These are phyloP conservation scores for Cydia strobilella DNA, from an alignment of 1,140 invertebrate species.

Conservation along the genomic window DNA sequence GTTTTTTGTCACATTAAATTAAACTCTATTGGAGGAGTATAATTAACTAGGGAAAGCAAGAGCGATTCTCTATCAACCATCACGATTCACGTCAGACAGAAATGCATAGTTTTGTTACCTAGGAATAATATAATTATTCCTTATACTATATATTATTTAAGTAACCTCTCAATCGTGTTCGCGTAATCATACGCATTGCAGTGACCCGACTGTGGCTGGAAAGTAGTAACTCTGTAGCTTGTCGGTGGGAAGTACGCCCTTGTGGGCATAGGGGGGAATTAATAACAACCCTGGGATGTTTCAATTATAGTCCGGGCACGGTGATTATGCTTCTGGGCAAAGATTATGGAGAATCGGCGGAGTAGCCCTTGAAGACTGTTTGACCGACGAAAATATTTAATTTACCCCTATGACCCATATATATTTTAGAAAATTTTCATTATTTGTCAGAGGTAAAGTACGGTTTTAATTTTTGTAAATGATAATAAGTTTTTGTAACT, in stretches of 20 bases:
- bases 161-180: constrained; percentile 27
- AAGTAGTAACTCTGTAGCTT: background rate
- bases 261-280: background rate
- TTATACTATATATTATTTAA: background rate
- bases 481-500: no score
- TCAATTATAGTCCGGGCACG: constrained; percentile 7
- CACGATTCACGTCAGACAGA: background rate
- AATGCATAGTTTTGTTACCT: background rate
- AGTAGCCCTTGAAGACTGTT: background rate
- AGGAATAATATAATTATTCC: background rate
- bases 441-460: no score
- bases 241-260: background rate
- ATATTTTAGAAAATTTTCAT: no score
- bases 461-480: no score
- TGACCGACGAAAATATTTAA: no score
- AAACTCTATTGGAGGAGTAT: background rate
- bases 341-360: background rate
- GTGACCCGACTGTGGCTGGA: background rate
- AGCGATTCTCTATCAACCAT: background rate
- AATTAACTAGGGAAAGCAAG: background rate
- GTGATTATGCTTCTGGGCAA: constrained; percentile 16
- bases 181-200: constrained; percentile 8
- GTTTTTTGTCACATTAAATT: background rate
- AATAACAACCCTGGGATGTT: constrained; percentile 9
- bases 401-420: no score